Percentiles rank a stretch among this genome's conserved stretches.
These are phyloP conservation scores for Andrena camellia DNA, from an alignment of 2,888 invertebrate species.

Conservation along the genomic window DNA sequence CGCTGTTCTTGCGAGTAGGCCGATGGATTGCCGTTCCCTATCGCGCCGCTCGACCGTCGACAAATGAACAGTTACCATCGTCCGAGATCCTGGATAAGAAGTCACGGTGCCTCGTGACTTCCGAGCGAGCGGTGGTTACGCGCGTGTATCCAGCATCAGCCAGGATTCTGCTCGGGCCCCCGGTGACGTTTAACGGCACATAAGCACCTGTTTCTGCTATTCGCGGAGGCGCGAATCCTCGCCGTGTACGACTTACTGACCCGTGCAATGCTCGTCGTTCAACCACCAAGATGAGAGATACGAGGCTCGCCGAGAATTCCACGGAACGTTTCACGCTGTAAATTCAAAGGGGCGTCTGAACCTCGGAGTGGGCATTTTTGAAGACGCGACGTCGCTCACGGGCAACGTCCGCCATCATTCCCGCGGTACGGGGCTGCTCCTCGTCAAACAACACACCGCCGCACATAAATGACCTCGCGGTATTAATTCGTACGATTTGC, in stretches of 20 bases:
- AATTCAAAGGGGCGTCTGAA: constrained; percentile 3
- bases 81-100: constrained; percentile 74
- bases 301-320: constrained; percentile 26
- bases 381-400: background rate
- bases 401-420: background rate
- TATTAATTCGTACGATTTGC: too few relatives aligned
- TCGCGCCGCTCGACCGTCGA: constrained; percentile 57
- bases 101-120: constrained; percentile 50
- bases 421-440: too few relatives aligned
- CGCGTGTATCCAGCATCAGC: constrained; percentile 50
- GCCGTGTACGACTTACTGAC: constrained; percentile 43
- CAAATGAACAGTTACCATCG: constrained; percentile 75
- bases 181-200: constrained; percentile 63
- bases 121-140: constrained; percentile 29
- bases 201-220: constrained; percentile 49
- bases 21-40: constrained; percentile 63
- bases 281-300: constrained; percentile 25
- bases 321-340: constrained; percentile 17
- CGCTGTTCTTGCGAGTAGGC: constrained; percentile 63
- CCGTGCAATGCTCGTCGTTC: constrained; percentile 14
- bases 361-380: background rate
- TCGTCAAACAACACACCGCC: too few relatives aligned
- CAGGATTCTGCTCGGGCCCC: constrained; percentile 53
- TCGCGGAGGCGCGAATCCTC: constrained; percentile 47
- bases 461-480: too few relatives aligned